Conservation (phyloP, 2,113 vertebrate species). For the Tupaia chinensis region DNA sequence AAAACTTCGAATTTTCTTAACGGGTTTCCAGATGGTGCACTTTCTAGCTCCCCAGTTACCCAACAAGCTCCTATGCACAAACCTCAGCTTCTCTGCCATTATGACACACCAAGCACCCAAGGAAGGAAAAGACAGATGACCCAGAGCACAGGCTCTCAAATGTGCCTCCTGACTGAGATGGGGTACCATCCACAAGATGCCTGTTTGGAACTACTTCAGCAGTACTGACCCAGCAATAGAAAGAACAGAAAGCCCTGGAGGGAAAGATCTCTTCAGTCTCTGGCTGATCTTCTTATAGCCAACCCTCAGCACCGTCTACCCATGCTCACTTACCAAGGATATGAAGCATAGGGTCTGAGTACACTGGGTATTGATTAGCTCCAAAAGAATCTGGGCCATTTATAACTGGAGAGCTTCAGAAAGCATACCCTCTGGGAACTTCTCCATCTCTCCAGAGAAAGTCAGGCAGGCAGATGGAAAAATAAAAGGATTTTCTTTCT, state of each 20-base stretch:
- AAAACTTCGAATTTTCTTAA: neutral
- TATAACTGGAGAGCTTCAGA: neutral
- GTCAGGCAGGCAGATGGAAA: neutral
- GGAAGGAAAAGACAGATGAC: neutral
- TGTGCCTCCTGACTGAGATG: neutral
- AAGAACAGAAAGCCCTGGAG: neutral
- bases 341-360: neutral
- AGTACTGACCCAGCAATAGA: neutral
- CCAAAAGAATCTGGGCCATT: neutral
- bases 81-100: neutral
- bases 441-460: neutral
- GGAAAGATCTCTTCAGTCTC: neutral
- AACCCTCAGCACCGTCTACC: neutral
- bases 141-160: no score
- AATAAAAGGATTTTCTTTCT: neutral
- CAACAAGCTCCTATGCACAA: neutral
- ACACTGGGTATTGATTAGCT: neutral
- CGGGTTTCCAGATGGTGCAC: neutral
- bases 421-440: neutral
- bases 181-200: neutral
- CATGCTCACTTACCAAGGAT: neutral
- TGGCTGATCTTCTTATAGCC: neutral
- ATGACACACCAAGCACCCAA: neutral
- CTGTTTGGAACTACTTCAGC: no score
- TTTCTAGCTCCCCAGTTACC: fast-evolving